phyloP scores from a whole-genome alignment of 2,888 invertebrate genomes.

The Drosophila subsilvestris region DNA sequence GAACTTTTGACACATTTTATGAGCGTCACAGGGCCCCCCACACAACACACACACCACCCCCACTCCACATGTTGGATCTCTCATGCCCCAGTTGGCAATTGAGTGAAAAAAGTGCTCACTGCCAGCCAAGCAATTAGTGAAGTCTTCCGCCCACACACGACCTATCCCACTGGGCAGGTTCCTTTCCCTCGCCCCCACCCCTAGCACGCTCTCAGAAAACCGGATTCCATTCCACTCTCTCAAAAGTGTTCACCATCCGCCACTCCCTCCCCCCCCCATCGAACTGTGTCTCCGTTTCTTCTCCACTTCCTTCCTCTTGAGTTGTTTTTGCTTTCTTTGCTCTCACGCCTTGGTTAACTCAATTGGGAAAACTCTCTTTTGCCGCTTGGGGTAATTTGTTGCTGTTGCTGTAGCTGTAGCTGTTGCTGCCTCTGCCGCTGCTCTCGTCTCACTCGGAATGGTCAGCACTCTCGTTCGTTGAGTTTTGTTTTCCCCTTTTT shows the following conservation, averaged over 20 bases:
- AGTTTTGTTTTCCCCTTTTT: slow-evolving; percentile 75
- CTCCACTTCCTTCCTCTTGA: slow-evolving; percentile 44
- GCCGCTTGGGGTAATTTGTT: slow-evolving; percentile 1
- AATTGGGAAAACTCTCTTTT: slow-evolving; percentile 42
- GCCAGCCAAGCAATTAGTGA: slow-evolving; percentile 77
- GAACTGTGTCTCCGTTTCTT: slow-evolving; percentile 30
- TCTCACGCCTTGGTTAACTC: slow-evolving; percentile 50
- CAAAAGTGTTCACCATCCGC: slow-evolving; percentile 43
- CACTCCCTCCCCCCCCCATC: slow-evolving; percentile 43
- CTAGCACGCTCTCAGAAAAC: slow-evolving; percentile 41
- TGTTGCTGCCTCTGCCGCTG: slow-evolving; percentile 1
- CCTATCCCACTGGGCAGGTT: slow-evolving; percentile 71
- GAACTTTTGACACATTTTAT: slow-evolving; percentile 73
- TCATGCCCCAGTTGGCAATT: slow-evolving; percentile 74
- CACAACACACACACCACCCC: not conserved
- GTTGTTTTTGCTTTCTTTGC: slow-evolving; percentile 17
- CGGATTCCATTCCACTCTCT: slow-evolving; percentile 55
- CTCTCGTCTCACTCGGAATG: slow-evolving; percentile 27
- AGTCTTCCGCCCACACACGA: slow-evolving; percentile 66
- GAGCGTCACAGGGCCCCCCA: slow-evolving; percentile 32
- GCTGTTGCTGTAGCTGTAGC: not conserved
- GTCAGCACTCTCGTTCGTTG: slow-evolving; percentile 60
- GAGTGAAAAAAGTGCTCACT: slow-evolving; percentile 61
- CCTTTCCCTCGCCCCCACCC: slow-evolving; percentile 16
- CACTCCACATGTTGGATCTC: slow-evolving; percentile 10